Conservation (phyloP, 1,140 invertebrate genomes). For the Teleopsis dalmanni region DNA sequence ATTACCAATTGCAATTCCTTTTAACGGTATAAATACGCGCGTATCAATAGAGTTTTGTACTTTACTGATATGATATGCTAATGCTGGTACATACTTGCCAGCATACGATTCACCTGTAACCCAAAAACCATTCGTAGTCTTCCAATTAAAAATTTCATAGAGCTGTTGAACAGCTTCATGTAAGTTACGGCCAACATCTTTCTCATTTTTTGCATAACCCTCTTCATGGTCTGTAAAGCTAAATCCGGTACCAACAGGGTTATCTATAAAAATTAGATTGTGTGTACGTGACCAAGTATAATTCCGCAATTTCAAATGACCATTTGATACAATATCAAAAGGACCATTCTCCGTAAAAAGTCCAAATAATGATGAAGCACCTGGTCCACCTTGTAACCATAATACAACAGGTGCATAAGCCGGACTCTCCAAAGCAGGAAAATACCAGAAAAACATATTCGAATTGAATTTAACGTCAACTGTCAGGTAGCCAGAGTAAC, state of each 20-base stretch:
- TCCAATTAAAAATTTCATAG: slow-evolving; percentile 63
- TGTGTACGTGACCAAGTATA: slow-evolving; percentile 68
- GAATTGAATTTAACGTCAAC: slow-evolving; percentile 70
- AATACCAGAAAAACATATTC: slow-evolving; percentile 87
- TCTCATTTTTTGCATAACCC: slow-evolving; percentile 59
- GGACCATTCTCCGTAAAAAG: slow-evolving; percentile 79
- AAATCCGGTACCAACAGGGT: slow-evolving; percentile 76
- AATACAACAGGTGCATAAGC: slow-evolving; percentile 62
- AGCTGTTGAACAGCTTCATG: slow-evolving; percentile 62
- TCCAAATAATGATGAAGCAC: slow-evolving; percentile 69
- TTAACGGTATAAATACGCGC: slow-evolving; percentile 50
- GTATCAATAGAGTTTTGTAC: slow-evolving; percentile 48
- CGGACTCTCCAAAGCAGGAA: slow-evolving; percentile 55
- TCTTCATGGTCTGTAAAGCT: slow-evolving; percentile 61
- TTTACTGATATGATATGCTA: slow-evolving; percentile 65
- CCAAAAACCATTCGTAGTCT: slow-evolving; percentile 60
- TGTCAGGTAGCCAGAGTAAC: slow-evolving; percentile 58
- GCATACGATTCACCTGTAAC: slow-evolving; percentile 83
- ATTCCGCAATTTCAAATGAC: slow-evolving; percentile 51
- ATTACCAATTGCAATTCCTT: slow-evolving; percentile 77
- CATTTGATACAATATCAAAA: slow-evolving; percentile 54
- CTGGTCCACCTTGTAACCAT: slow-evolving; percentile 82
- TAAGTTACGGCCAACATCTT: slow-evolving; percentile 58
- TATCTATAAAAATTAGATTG: slow-evolving; percentile 78
- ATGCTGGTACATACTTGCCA: slow-evolving; percentile 75